A percentile compares a stretch with the other conserved stretches of the same genome.
Evolutionary conservation across 2,113 vertebrate genomes (phyloP).

Genomic region (Hirundichthys speculiger): DNA sequence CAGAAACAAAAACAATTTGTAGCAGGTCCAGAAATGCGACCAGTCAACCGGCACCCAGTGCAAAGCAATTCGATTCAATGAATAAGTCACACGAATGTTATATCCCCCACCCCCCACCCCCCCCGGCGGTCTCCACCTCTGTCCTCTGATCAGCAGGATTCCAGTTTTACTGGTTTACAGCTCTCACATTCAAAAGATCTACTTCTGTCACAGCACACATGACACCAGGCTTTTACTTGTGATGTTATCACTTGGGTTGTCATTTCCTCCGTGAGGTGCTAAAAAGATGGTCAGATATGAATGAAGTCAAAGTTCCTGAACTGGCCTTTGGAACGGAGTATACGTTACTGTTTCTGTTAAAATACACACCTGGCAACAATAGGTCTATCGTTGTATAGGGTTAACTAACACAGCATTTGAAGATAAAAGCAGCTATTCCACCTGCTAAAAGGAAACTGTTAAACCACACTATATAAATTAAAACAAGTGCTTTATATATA

Average conservation of each 20-base stretch:
- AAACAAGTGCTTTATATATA: too few species aligned
- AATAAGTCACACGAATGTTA: conserved; percentile 62
- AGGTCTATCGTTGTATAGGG: too few species aligned
- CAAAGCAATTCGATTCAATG: conserved; percentile 29
- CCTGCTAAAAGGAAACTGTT: too few species aligned
- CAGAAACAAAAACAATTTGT: conserved; percentile 22
- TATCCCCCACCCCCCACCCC: conserved; percentile 55
- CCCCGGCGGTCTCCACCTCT: conserved; percentile 17
- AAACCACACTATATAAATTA: too few species aligned
- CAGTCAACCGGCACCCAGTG: conserved; percentile 24
- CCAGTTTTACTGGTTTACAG: conserved; percentile 30
- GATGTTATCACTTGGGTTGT: conserved; percentile 17
- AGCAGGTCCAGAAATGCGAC: conserved; percentile 49
- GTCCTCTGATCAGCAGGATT: conserved; percentile 6
- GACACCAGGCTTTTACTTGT: not conserved
- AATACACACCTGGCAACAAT: too few species aligned
- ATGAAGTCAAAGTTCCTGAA: not conserved
- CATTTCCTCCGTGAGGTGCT: conserved; percentile 15
- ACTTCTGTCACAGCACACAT: conserved; percentile 15
- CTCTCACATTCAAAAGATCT: conserved; percentile 26
- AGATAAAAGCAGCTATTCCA: too few species aligned
- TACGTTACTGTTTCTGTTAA: too few species aligned
- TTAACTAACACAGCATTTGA: too few species aligned
- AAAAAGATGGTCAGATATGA: not conserved
- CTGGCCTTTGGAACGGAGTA: not conserved